Evolutionary conservation across 2,888 invertebrate species (phyloP), one percentile per base, ranked within the genome.

Genomic region (Keiferia lycopersicella): DNA sequence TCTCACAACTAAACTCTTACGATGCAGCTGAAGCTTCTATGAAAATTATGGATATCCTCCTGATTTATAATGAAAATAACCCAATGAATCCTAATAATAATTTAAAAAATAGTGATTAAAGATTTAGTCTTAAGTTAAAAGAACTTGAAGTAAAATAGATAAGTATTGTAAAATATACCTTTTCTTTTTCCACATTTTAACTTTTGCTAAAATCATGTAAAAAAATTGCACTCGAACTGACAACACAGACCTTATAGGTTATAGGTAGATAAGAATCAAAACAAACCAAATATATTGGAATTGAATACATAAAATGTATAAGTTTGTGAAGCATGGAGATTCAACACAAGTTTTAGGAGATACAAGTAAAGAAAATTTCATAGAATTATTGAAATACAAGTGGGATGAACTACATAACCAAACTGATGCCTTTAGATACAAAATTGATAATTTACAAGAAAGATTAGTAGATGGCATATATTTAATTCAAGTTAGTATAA

Each of bases 11-110:
- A 74, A 79, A 74, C 69, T 82, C 88, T 1, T 85, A 76, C 71
- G 81, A 88, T 65, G 90, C 90, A 38, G 82, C 86, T 39, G 73
- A 68, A 68, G 65, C 79, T 10, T 77, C 86, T 1, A 73, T 74
- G 45, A 85, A 85, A 78, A 89, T 91, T 61, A 78, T 82, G 66
- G 83, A 86, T 64, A 78, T 91, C 65, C 77, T 91, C 60, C 69
- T 83, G 10, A 63, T 82, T 2, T 89, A 90, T 78, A 82, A 91
- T 73, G 73, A 79, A 68, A 77, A 83, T 69, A 90, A 81, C 77
- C 84, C 87, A 50, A 68, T 74, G 38, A 91, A 91, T 76, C 88
- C 88, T 22, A 90, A 88, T 79, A 82, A 80, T 71, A 26, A 74
- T 14, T 77, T 77, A 8, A 59, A 22, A 7, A 16, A 18, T 22